phyloP scores from a whole-genome alignment of 2,888 invertebrate species.

The Blastobasis lacticolella region DNA sequence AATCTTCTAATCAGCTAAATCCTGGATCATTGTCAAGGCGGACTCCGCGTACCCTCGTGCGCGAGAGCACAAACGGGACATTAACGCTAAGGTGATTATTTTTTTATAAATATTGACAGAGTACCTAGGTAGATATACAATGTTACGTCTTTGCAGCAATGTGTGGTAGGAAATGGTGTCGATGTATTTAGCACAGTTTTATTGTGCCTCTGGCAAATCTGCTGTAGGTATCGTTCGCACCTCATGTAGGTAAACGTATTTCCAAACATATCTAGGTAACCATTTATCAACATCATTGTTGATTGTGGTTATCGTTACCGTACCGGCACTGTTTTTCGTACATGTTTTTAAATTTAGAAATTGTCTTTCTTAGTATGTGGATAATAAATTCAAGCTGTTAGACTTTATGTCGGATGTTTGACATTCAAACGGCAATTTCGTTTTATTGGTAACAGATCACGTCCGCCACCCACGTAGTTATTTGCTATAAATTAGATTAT shows the following conservation, averaged over 20 bases:
- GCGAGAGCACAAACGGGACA: too few relatives aligned
- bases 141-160: not conserved
- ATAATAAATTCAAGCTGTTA: not conserved
- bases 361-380: not conserved
- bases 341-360: not conserved
- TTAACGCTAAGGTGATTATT: too few relatives aligned
- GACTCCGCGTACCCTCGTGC: too few relatives aligned
- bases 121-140: not conserved
- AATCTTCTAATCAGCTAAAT: too few relatives aligned
- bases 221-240: slow-evolving; percentile 20
- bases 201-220: slow-evolving; percentile 26
- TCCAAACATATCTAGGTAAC: too few relatives aligned
- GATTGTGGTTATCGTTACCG: not conserved
- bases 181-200: slow-evolving; percentile 14
- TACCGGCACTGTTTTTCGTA: not conserved
- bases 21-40: too few relatives aligned
- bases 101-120: too few relatives aligned
- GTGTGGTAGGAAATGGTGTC: not conserved
- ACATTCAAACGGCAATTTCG: slow-evolving; percentile 6
- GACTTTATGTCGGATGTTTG: not conserved
- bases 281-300: too few relatives aligned
- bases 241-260: not conserved
- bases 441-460: slow-evolving; percentile 18
- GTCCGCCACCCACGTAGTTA: slow-evolving; percentile 15
- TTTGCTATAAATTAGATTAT: not conserved